Evolutionary conservation across 2,797 vertebrate species (phyloP), one percentile per base, ranked within the genome.

Genomic region (Vespertilio murinus): DNA sequence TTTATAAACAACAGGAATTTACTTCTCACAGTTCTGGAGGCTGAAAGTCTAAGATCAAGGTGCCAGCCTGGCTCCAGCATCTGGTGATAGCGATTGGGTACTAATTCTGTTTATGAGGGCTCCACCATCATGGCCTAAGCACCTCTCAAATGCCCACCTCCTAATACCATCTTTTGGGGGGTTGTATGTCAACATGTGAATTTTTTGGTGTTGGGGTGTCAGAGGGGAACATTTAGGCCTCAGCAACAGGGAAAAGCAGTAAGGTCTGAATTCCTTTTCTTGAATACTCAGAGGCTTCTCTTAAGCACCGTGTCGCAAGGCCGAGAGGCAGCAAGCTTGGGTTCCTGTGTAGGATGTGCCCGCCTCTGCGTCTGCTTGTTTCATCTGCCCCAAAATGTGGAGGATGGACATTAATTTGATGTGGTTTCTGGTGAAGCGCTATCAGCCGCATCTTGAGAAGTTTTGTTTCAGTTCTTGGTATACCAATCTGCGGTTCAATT

Each of bases 221-320:
- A 6, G 33, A 22, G n/a, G 13, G 33, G 23, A 47, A 47, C n/a
- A 74, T 81, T 87, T 85, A 82, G 69, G 42, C 38, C 23, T 16
- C 13, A 93, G 85, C 25, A 56, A 28, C 8, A 1, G 28, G 59
- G 6, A 84, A 61, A 42, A 84, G 38, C 28, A 52, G 9, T 18
- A 6, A 52, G 12, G 13, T 33, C 33, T 90, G 49, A 83, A 47
- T 28, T 69, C 20, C 0, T 22, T 67, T 70, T 74, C 61, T 45
- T 23, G 67, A 70, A 6, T 28, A 2, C 20, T 54, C 22, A 20
- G 30, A 54, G 71, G 17, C 73, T 85, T 70, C 75, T 13, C 22
- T 33, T 42, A 65, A 17, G 11, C 17, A 56, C n/a, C 4, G 6
- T 0, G 0, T 23, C 8, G 11, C 3, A 1, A 0, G 22, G 38